phyloP scores from a whole-genome alignment of 2,113 vertebrate species.

The Otus sunia region DNA sequence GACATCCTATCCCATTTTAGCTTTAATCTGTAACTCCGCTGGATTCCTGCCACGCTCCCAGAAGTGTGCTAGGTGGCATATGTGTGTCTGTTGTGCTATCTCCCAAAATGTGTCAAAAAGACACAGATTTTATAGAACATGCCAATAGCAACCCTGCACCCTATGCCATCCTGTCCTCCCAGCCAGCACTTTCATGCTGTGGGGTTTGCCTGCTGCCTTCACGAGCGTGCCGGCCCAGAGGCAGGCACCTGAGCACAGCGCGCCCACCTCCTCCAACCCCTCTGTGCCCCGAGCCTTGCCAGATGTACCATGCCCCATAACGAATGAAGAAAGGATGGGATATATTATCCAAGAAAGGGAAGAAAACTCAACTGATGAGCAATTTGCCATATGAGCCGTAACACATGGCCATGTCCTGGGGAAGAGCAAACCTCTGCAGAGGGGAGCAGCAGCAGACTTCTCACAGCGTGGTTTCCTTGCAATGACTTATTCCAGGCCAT shows the following conservation, averaged over 20 bases:
- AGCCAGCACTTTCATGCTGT: background rate
- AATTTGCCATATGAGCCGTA: background rate
- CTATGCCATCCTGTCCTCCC: background rate
- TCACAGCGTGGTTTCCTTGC: background rate
- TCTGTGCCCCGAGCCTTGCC: background rate
- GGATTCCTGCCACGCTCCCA: conserved; percentile 15
- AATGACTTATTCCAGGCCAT: background rate
- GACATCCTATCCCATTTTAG: background rate
- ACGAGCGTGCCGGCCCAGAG: fast-evolving
- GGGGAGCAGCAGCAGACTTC: background rate
- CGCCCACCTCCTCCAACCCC: background rate
- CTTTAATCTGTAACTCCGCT: background rate
- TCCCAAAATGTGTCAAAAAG: conserved; percentile 47
- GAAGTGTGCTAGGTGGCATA: conserved; percentile 8
- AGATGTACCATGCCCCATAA: background rate
- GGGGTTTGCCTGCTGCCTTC: background rate
- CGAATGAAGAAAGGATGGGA: background rate
- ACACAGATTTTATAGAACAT: background rate
- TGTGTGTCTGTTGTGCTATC: background rate
- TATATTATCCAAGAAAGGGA: background rate
- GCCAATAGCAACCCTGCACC: background rate
- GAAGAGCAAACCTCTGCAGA: background rate
- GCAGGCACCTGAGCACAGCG: background rate
- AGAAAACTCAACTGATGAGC: background rate
- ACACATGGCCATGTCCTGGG: background rate